Evolutionary conservation across 2,797 vertebrate genomes (phyloP).

Genomic region (Hephaestus fuliginosus): DNA sequence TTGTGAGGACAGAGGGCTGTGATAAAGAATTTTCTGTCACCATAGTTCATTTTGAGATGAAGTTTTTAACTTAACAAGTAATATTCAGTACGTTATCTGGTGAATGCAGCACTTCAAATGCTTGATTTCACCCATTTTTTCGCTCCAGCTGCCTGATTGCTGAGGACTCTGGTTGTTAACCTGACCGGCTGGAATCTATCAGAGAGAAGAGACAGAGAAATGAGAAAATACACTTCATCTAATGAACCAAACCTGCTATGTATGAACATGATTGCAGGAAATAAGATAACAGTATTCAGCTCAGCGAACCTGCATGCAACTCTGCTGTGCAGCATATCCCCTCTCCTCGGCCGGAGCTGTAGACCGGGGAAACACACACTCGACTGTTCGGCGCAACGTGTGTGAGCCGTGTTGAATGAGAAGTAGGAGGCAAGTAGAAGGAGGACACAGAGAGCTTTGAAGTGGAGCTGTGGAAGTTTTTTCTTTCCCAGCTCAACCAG

Average conservation of each 20-base stretch:
- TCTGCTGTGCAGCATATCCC: slow-evolving; percentile 79
- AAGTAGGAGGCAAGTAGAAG: slow-evolving; percentile 65
- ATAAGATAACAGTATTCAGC: slow-evolving; percentile 8
- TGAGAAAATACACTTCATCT: slow-evolving; percentile 25
- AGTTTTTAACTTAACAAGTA: slow-evolving; percentile 15
- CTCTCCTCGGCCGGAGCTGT: slow-evolving; percentile 73
- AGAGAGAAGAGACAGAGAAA: slow-evolving; percentile 41
- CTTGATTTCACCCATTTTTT: slow-evolving; percentile 17
- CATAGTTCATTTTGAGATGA: slow-evolving; percentile 23
- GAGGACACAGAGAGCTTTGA: slow-evolving; percentile 56
- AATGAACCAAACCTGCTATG: slow-evolving; percentile 9
- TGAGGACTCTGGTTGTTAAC: slow-evolving; percentile 36
- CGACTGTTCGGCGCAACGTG: slow-evolving; percentile 59
- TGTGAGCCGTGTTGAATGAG: slow-evolving; percentile 60
- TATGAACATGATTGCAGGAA: slow-evolving; percentile 18
- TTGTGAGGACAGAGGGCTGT: slow-evolving; percentile 13
- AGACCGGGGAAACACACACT: slow-evolving; percentile 83
- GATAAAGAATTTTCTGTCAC: slow-evolving; percentile 14
- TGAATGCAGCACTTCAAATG: slow-evolving; percentile 21
- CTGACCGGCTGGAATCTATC: slow-evolving; percentile 36
- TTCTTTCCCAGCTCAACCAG: slow-evolving; percentile 81
- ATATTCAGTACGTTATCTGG: slow-evolving; percentile 20
- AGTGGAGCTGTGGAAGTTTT: background rate
- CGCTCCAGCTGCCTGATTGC: slow-evolving; percentile 37
- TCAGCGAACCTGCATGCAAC: slow-evolving; percentile 44